These are phyloP conservation scores for Caretta caretta DNA, from an alignment of 2,113 vertebrate species.

Conservation along the genomic window DNA sequence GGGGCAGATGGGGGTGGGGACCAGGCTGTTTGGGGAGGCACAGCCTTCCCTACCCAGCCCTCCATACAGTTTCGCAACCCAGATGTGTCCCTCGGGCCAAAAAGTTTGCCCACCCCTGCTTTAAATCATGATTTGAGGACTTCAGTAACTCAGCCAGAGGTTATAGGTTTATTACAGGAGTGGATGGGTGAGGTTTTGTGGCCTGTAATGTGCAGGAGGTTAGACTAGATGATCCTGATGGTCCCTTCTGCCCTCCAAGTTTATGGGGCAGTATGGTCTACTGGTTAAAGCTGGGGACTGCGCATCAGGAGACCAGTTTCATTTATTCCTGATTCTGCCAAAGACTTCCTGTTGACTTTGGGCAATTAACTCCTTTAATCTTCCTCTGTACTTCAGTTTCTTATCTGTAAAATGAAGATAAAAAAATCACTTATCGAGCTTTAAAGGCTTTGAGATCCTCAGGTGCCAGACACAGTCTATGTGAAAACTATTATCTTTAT, in stretches of 20 bases:
- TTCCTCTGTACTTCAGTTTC: not conserved
- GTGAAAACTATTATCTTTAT: not conserved
- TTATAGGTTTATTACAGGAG: not conserved
- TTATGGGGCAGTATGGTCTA: not conserved
- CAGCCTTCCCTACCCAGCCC: too few species aligned
- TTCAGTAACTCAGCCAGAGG: not conserved
- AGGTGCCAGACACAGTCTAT: not conserved
- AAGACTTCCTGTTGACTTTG: not conserved
- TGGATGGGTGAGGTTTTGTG: not conserved
- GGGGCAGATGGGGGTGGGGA: too few species aligned
- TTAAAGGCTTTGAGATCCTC: not conserved
- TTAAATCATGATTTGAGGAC: not conserved
- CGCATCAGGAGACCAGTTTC: not conserved
- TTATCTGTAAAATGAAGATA: not conserved
- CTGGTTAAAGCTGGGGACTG: not conserved
- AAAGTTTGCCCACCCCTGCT: not conserved
- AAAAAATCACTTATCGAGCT: not conserved
- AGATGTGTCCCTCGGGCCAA: too few species aligned
- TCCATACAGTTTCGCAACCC: too few species aligned
- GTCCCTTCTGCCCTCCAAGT: not conserved
- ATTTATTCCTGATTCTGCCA: not conserved
- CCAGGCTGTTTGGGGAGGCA: too few species aligned
- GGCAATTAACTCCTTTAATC: not conserved
- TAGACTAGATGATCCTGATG: not conserved
- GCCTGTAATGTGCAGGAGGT: too few species aligned